phyloP scores from a whole-genome alignment of 2,888 invertebrate genomes.

The Pterostichus niger region DNA sequence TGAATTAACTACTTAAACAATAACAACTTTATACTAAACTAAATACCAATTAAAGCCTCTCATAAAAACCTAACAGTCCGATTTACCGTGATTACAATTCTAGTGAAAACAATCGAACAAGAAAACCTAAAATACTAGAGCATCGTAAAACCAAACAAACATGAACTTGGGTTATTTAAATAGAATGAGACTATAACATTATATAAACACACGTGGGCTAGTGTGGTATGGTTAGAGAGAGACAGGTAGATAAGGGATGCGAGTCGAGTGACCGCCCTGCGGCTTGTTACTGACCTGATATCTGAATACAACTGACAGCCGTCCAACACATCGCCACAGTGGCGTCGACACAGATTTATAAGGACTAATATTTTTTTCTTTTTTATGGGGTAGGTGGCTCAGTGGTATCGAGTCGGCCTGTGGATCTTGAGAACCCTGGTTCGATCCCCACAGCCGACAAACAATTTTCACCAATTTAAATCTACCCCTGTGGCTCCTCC shows the following conservation, averaged over 20 bases:
- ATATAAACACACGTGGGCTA: neutral
- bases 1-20: neutral
- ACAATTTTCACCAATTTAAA: no score
- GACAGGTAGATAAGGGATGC: neutral
- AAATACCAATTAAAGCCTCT: conserved; percentile 1
- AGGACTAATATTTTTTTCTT: no score
- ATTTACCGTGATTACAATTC: conserved; percentile 14
- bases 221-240: conserved; percentile 28
- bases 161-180: conserved; percentile 41
- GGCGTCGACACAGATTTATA: no score
- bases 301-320: conserved; percentile 68
- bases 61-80: neutral
- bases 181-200: neutral
- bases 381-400: no score
- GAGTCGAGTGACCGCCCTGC: conserved; percentile 49
- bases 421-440: no score
- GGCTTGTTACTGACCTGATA: conserved; percentile 69
- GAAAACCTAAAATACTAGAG: neutral
- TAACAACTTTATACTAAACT: neutral
- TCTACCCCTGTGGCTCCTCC: no score
- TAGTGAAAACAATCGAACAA: conserved; percentile 21
- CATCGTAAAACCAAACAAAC: conserved; percentile 15
- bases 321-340: neutral
- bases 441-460: no score
- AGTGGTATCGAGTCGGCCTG: no score